phyloP scores from a whole-genome alignment of 2,797 vertebrate species.

The Gymnoscopelus braueri region DNA sequence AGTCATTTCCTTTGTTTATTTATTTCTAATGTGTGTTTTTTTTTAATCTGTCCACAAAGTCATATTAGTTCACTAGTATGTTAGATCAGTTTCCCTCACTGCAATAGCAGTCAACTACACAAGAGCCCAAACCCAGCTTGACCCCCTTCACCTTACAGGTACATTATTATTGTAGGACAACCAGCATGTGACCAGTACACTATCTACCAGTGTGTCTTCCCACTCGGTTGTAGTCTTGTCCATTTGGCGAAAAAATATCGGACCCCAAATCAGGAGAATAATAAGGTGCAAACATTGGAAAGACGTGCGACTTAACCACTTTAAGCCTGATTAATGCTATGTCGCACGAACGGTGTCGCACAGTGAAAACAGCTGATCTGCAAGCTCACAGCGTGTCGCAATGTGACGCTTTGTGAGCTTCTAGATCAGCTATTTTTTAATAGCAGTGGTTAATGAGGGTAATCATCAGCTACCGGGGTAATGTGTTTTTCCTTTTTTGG shows the following conservation, averaged over 20 bases:
- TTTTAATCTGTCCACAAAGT: conserved; percentile 83
- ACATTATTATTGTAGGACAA: conserved; percentile 36
- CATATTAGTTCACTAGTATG: conserved; percentile 89
- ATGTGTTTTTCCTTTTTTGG: too few relatives aligned
- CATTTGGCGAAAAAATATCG: conserved; percentile 30
- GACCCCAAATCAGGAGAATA: conserved; percentile 33
- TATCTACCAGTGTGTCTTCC: neutral
- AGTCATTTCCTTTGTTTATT: conserved; percentile 74
- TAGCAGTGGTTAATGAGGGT: too few relatives aligned
- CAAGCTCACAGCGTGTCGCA: too few relatives aligned
- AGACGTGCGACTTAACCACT: conserved; percentile 23
- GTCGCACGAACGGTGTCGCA: too few relatives aligned
- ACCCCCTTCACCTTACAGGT: conserved; percentile 59
- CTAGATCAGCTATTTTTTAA: too few relatives aligned
- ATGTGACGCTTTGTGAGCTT: too few relatives aligned
- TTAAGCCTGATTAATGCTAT: too few relatives aligned
- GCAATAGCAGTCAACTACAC: conserved; percentile 87
- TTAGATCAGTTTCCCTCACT: conserved; percentile 86
- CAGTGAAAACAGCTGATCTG: too few relatives aligned
- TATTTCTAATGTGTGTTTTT: conserved; percentile 81
- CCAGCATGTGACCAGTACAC: neutral
- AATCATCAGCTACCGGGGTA: too few relatives aligned
- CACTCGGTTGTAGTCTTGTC: neutral
- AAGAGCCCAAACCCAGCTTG: conserved; percentile 80
- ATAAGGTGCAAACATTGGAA: conserved; percentile 55